phyloP scores from a whole-genome alignment of 2,113 vertebrate species.

The Noturus placidus region DNA sequence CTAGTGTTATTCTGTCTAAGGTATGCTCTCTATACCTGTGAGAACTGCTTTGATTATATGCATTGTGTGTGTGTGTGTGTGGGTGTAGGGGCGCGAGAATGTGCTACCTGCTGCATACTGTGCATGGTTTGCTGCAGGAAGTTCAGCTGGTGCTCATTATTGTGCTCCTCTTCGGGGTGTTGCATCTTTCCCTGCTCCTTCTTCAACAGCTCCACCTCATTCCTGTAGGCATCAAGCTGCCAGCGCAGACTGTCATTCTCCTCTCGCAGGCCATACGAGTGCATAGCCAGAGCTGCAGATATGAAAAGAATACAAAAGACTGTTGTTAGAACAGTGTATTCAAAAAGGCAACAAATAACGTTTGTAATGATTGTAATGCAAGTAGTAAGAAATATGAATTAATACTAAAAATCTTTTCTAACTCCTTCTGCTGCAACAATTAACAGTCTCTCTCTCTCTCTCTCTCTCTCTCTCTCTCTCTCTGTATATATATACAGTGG shows the following conservation, averaged over 20 bases:
- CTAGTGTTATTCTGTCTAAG: not conserved
- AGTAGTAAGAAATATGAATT: not conserved
- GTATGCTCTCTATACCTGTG: not conserved
- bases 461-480: too few species aligned
- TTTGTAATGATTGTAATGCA: not conserved
- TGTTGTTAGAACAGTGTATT: not conserved
- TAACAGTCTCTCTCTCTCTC: too few species aligned
- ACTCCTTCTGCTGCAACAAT: not conserved
- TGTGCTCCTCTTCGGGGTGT: constrained; percentile 78
- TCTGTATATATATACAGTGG: too few species aligned
- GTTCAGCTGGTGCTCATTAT: constrained; percentile 82
- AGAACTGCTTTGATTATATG: not conserved
- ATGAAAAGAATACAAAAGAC: not conserved
- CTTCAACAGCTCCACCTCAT: constrained; percentile 91
- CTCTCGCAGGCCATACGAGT: constrained; percentile 84
- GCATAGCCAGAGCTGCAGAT: constrained; percentile 77
- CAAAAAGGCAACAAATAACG: not conserved
- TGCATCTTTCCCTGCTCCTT: constrained; percentile 83
- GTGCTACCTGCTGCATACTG: constrained; percentile 92
- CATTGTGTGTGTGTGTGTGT: constrained; percentile 3
- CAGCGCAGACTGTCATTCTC: constrained; percentile 97
- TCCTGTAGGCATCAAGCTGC: constrained; percentile 93
- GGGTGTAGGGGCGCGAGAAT: not conserved
- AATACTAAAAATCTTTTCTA: not conserved
- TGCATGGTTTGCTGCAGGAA: constrained; percentile 90